These are phyloP conservation scores for Lophius piscatorius DNA, from an alignment of 2,113 vertebrate genomes.

Conservation along the genomic window DNA sequence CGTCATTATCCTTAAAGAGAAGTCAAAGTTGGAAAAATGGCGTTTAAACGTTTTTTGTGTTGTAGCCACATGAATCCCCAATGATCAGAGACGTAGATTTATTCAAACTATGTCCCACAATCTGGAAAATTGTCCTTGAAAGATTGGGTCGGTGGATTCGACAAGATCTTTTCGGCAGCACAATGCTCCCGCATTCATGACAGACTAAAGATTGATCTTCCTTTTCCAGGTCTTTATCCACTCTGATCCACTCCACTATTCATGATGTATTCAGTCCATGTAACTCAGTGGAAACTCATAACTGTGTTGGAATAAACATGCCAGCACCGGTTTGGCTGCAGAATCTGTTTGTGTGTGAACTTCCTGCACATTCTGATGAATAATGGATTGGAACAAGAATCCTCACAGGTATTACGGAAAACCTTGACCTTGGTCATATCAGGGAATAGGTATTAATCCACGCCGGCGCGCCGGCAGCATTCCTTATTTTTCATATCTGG, in stretches of 20 bases:
- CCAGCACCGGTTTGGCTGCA: slow-evolving; percentile 28
- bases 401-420: slow-evolving; percentile 32
- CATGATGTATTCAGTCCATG: slow-evolving; percentile 24
- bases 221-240: slow-evolving; percentile 27
- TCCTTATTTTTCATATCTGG: slow-evolving; percentile 30
- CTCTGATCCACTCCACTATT: slow-evolving; percentile 31
- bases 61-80: too few species aligned
- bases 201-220: slow-evolving; percentile 49
- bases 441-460: slow-evolving; percentile 51
- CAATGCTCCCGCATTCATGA: slow-evolving; percentile 27
- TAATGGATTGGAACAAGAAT: slow-evolving; percentile 54
- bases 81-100: too few species aligned
- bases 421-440: slow-evolving; percentile 45
- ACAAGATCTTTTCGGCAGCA: slow-evolving; percentile 32
- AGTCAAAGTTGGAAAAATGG: too few species aligned
- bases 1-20: too few species aligned
- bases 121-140: too few species aligned
- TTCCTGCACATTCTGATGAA: slow-evolving; percentile 49
- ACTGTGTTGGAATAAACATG: slow-evolving; percentile 49
- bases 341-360: slow-evolving; percentile 13
- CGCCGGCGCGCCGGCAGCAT: slow-evolving; percentile 15
- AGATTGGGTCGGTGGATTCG: too few species aligned
- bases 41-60: too few species aligned
- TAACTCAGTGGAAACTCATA: slow-evolving; percentile 28
- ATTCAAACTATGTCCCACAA: too few species aligned